Evolutionary conservation across 2,113 vertebrate species (phyloP), one percentile per base, ranked within the genome.

Genomic region (Neotoma lepida): DNA sequence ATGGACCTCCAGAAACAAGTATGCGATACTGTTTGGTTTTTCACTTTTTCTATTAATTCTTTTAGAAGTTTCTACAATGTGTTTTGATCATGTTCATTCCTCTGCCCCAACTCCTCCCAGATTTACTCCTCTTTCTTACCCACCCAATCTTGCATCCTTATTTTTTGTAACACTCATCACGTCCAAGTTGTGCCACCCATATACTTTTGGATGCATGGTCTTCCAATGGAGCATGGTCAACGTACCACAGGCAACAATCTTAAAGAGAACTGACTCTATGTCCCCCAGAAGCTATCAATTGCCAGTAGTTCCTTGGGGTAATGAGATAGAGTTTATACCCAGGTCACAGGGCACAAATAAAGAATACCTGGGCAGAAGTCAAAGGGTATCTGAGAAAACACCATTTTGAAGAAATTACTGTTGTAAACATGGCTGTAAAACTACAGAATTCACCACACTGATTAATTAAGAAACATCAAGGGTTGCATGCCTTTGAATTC

Each of bases 391-490:
- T 81, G 54, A 81, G 54, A 41, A 82, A 44, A 44, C 39, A 30
- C n/a, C 6, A 94, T 90, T 54, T 46, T 26, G 92, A 35, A 18
- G 71, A 96, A 94, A 86, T 51, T 18, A 30, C 86, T 86, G 56
- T 74, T 35, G 28, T 81, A 88, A 88, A 58, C 20, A 24, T 66
- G 61, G 61, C 20, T 70, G 22, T 56, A 28, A 82, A 84, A 85
- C 49, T 66, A 58, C 24, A 93, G 86, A 93, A 84, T 84, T 86
- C 80, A 93, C 82, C 93, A 56, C 49, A 73, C 58, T 86, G 71
- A 94, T 94, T 94, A 93, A 95, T 73, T 92, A 49, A 78, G 86
- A 96, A 78, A 24, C 56, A 85, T 87, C 49, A 77, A 71, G 91
- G 64, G 17, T 77, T 86, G 18, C 14, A 80, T 46, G n/a, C 30